phyloP scores from a whole-genome alignment of 2,113 vertebrate species.

The Brienomyrus brachyistius region DNA sequence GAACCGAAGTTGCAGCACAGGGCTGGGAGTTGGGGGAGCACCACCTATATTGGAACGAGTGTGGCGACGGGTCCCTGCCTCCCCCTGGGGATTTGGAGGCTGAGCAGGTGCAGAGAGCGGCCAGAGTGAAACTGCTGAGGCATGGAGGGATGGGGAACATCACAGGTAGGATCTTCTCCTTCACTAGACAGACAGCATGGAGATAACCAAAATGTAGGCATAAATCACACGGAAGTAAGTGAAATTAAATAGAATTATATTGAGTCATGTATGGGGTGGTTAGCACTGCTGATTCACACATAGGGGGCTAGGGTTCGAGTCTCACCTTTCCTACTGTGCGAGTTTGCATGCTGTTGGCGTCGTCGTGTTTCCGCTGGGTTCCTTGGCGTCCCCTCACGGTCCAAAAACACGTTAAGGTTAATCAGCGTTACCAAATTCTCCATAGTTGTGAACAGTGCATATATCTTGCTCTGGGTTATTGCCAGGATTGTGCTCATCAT shows the following conservation, averaged over 20 bases:
- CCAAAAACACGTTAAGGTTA: background rate
- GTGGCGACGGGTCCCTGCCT: constrained; percentile 56
- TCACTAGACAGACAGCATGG: background rate
- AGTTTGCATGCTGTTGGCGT: background rate
- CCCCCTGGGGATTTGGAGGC: constrained; percentile 67
- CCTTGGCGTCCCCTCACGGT: background rate
- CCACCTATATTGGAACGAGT: constrained; percentile 60
- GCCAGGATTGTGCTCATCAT: background rate
- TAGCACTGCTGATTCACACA: background rate
- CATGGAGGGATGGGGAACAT: constrained; percentile 41
- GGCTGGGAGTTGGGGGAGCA: constrained; percentile 66
- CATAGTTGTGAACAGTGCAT: no score
- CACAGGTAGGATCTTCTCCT: background rate
- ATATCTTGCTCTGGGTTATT: background rate
- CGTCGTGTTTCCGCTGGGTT: background rate
- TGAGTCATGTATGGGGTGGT: background rate
- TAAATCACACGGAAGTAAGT: background rate
- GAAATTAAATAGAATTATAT: background rate
- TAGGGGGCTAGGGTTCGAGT: background rate
- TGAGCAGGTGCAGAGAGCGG: constrained; percentile 64
- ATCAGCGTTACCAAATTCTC: background rate
- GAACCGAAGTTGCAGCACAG: constrained; percentile 58
- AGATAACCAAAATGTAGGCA: background rate
- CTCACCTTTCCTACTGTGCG: background rate
- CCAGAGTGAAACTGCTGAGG: constrained; percentile 67